These are phyloP conservation scores for Rhegmatorhina hoffmannsi DNA, from an alignment of 2,113 vertebrate genomes.

Conservation along the genomic window DNA sequence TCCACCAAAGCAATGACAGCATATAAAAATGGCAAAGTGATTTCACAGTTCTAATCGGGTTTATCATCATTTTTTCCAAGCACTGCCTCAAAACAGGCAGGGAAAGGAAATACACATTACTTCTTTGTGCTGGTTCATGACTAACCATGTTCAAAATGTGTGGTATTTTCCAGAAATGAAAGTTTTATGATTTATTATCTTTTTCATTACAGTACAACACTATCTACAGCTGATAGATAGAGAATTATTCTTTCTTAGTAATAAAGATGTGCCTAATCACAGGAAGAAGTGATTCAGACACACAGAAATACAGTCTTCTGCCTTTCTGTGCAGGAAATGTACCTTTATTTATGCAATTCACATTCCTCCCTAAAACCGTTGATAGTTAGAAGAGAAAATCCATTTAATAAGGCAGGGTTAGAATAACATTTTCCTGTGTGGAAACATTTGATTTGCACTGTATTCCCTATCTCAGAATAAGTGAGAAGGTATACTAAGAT, in stretches of 20 bases:
- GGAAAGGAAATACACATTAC: neutral
- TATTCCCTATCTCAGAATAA: neutral
- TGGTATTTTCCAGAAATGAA: conserved; percentile 11
- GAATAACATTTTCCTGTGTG: neutral
- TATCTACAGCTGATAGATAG: neutral
- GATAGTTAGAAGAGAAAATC: neutral
- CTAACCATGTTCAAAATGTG: neutral
- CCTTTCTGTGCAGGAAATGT: neutral
- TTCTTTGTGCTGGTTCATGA: neutral
- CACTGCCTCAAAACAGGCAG: conserved; percentile 3
- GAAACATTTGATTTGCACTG: neutral
- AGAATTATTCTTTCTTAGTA: neutral
- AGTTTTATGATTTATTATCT: neutral
- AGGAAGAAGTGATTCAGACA: neutral
- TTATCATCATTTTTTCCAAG: conserved; percentile 62
- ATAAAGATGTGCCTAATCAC: neutral
- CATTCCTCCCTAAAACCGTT: neutral
- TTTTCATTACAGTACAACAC: neutral
- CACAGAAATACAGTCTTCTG: neutral
- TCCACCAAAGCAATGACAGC: conserved; percentile 20
- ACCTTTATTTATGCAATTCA: neutral
- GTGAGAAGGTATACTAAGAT: neutral
- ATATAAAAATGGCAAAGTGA: conserved; percentile 40
- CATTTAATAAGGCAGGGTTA: neutral
- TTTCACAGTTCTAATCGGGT: conserved; percentile 53